Evolutionary conservation across 1,140 invertebrate genomes (phyloP).

Genomic region (Leptinotarsa defecta): DNA sequence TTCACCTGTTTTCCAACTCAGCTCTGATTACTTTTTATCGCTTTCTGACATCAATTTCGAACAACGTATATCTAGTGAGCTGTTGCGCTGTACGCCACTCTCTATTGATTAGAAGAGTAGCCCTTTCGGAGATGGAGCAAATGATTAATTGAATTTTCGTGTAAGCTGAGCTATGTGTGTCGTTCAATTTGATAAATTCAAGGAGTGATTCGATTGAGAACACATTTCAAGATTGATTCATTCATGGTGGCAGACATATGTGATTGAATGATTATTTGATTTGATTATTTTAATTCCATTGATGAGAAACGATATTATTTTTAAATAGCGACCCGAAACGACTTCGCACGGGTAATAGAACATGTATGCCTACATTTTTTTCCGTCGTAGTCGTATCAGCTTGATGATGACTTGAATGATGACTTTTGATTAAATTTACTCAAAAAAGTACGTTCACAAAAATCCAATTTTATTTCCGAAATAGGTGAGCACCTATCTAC

Average conservation of each 20-base stretch:
- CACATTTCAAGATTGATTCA: constrained; percentile 40
- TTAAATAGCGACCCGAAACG: no score
- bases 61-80: no score
- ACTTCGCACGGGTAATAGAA: neutral
- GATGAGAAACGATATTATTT: neutral
- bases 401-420: no score
- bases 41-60: neutral
- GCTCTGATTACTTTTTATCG: neutral
- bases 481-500: neutral
- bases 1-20: no score
- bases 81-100: neutral
- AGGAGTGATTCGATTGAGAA: constrained; percentile 42
- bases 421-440: no score
- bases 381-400: no score
- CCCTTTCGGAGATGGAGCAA: constrained; percentile 42
- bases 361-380: neutral
- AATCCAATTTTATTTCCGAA: neutral
- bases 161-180: constrained; percentile 42
- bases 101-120: constrained; percentile 42
- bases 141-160: constrained; percentile 49
- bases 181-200: constrained; percentile 46
- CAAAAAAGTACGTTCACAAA: no score
- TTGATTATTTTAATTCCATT: neutral
- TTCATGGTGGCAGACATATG: constrained; percentile 36
- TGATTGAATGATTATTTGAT: constrained; percentile 36